Percentiles rank a stretch among this genome's conserved stretches.
Evolutionary conservation across 2,113 vertebrate genomes (phyloP).

Genomic region (Mobula hypostoma): DNA sequence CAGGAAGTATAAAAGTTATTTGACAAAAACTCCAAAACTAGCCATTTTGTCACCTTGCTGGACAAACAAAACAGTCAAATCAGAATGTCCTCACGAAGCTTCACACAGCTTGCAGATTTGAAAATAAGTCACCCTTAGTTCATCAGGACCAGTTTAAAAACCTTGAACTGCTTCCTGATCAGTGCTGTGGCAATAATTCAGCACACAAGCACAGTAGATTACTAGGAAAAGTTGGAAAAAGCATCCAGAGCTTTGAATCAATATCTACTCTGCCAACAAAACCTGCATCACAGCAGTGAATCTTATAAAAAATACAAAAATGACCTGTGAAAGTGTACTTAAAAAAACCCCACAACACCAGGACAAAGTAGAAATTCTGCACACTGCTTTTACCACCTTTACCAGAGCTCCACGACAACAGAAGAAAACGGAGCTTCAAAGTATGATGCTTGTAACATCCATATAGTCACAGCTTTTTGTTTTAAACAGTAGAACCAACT

Average conservation of each 20-base stretch:
- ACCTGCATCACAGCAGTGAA: not conserved
- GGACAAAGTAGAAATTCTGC: not conserved
- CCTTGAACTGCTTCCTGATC: not conserved
- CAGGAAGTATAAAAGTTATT: not conserved
- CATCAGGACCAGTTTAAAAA: not conserved
- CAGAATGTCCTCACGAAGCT: not conserved
- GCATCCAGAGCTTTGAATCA: not conserved
- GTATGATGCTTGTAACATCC: not conserved
- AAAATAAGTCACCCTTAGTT: not conserved
- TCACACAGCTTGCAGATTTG: not conserved
- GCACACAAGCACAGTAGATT: not conserved
- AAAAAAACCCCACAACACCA: not conserved
- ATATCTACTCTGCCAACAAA: not conserved
- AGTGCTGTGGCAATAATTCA: not conserved
- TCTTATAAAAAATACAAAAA: not conserved
- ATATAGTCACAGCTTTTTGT: no score
- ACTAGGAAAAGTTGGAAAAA: not conserved
- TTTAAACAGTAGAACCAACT: not conserved
- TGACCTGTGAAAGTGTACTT: not conserved
- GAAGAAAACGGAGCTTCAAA: not conserved
- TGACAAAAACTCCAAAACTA: not conserved
- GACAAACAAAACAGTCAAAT: not conserved
- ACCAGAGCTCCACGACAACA: not conserved
- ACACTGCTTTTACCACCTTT: not conserved
- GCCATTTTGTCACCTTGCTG: not conserved